Evolutionary conservation across 2,888 invertebrate species (phyloP).

Genomic region (Metopia argyrocephala): DNA sequence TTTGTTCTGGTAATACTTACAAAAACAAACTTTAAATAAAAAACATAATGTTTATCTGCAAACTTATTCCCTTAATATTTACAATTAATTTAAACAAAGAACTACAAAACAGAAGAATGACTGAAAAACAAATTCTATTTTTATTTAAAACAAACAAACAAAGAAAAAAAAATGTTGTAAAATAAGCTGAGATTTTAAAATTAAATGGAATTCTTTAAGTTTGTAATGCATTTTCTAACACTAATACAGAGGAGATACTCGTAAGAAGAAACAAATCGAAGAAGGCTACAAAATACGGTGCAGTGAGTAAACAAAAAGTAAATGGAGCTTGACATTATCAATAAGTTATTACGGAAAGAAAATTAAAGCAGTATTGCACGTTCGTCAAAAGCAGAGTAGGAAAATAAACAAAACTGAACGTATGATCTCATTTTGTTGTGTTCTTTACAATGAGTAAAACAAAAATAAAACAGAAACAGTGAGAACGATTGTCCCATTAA

Average conservation of each 20-base stretch:
- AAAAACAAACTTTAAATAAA: background rate
- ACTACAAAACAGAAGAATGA: background rate
- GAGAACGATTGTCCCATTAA: too few species aligned
- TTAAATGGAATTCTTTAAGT: conserved; percentile 5
- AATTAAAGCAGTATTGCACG: too few species aligned
- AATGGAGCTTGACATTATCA: too few species aligned
- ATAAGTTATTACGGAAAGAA: too few species aligned
- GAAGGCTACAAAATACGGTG: too few species aligned
- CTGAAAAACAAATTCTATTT: conserved; percentile 6
- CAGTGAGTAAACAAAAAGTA: too few species aligned
- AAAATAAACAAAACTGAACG: too few species aligned
- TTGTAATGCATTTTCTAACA: conserved; percentile 12
- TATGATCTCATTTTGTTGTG: too few species aligned
- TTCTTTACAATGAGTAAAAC: too few species aligned
- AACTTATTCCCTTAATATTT: conserved; percentile 19
- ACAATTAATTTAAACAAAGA: conserved; percentile 9
- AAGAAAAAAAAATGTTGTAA: background rate
- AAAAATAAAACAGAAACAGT: too few species aligned
- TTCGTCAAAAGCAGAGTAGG: too few species aligned
- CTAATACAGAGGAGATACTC: background rate
- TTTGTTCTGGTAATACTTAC: background rate
- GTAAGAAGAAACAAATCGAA: too few species aligned
- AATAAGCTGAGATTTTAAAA: background rate
- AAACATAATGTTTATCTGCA: conserved; percentile 2
- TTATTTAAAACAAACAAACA: conserved; percentile 11